phyloP scores from a whole-genome alignment of 2,797 vertebrate genomes.

The Aeoliscus strigatus region DNA sequence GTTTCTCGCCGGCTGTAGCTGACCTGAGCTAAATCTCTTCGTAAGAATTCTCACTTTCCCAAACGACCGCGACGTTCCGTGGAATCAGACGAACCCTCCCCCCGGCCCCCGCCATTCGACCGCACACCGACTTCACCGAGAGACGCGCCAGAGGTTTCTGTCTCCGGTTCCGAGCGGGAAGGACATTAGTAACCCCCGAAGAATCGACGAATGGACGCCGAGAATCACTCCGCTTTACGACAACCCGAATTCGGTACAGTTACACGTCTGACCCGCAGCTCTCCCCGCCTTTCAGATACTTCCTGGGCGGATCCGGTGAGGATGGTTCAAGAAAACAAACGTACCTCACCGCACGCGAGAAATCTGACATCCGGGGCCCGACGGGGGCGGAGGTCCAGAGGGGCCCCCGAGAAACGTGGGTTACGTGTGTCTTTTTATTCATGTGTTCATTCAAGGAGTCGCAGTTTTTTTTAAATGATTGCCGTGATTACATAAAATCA shows the following conservation, averaged over 20 bases:
- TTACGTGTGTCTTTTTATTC: no score
- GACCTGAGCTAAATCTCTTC: conserved; percentile 12
- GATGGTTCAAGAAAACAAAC: conserved; percentile 49
- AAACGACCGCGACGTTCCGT: conserved; percentile 15
- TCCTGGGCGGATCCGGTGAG: conserved; percentile 74
- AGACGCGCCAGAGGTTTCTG: neutral
- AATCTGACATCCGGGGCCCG: neutral
- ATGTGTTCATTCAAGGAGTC: no score
- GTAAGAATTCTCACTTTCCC: conserved; percentile 19
- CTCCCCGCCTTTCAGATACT: conserved; percentile 45
- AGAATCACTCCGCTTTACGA: no score
- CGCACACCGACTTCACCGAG: conserved; percentile 14
- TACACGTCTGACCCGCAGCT: conserved; percentile 4
- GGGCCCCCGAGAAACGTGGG: neutral
- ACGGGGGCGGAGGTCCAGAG: neutral
- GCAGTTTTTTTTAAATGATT: no score
- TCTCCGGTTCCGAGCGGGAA: neutral
- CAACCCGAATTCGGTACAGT: conserved; percentile 2
- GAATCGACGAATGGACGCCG: no score
- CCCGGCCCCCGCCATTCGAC: conserved; percentile 63
- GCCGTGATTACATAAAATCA: no score
- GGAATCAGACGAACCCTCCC: conserved; percentile 47
- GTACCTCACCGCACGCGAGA: conserved; percentile 1
- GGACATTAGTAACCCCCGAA: no score
- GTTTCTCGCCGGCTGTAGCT: neutral